Conservation (phyloP, 2,888 invertebrate species). For the Sminthurinus aureus region DNA sequence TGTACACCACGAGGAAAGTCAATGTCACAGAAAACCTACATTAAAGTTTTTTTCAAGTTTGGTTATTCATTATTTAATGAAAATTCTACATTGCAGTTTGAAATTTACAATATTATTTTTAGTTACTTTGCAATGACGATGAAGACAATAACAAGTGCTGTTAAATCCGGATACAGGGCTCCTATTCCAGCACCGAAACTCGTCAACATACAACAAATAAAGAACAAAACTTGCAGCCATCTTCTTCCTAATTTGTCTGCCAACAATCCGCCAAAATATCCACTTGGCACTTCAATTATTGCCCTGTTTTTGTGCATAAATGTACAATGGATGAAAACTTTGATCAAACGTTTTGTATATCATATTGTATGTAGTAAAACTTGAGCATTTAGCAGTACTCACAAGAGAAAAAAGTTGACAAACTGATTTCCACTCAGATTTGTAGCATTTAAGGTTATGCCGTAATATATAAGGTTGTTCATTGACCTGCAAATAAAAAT, state of each 20-base stretch:
- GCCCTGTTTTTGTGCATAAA: constrained; percentile 60
- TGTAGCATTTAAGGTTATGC: constrained; percentile 60
- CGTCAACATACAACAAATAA: constrained; percentile 61
- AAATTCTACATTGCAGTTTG: not conserved
- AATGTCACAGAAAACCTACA: constrained; percentile 63
- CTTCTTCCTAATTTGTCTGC: constrained; percentile 67
- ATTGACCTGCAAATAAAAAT: constrained; percentile 55
- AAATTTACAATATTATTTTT: not conserved
- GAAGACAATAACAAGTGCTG: constrained; percentile 46
- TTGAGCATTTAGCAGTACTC: too few species aligned
- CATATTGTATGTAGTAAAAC: too few species aligned
- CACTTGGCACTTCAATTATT: constrained; percentile 72
- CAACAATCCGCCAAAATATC: constrained; percentile 66
- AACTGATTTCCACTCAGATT: constrained; percentile 72
- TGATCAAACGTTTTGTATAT: too few species aligned
- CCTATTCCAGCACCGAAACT: constrained; percentile 48
- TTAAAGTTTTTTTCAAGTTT: constrained; percentile 1
- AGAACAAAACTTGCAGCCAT: constrained; percentile 65
- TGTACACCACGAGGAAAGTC: constrained; percentile 69
- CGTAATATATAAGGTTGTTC: constrained; percentile 61
- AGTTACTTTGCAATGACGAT: constrained; percentile 55
- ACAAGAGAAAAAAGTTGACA: constrained; percentile 72
- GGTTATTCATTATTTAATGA: not conserved
- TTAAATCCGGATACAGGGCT: constrained; percentile 41
- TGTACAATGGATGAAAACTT: too few species aligned